phyloP scores from a whole-genome alignment of 64 coral and sea anemone species.

The Stylophora pistillata region DNA sequence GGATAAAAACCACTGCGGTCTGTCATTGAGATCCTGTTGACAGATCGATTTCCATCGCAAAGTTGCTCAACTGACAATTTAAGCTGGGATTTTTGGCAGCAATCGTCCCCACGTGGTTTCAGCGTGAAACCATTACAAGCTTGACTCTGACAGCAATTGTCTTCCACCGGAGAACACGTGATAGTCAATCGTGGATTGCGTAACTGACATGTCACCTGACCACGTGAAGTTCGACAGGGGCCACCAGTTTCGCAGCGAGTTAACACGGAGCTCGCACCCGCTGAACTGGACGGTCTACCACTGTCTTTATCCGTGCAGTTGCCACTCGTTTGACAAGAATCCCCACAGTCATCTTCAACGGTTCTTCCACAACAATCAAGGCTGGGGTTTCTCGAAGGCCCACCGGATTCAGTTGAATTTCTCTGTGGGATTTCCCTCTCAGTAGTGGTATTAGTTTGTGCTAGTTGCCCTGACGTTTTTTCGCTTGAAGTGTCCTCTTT shows the following conservation, averaged over 20 bases:
- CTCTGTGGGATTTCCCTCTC: neutral
- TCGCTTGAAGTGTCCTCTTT: neutral
- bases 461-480: neutral
- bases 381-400: neutral
- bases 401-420: neutral
- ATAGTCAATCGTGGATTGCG: neutral
- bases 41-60: neutral
- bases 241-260: neutral
- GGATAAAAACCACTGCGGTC: slow-evolving; percentile 30
- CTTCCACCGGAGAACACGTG: neutral
- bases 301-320: neutral
- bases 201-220: neutral
- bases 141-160: neutral
- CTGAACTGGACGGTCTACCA: neutral
- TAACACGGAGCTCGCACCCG: neutral
- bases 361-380: neutral
- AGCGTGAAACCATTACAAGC: neutral
- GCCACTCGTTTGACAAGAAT: neutral
- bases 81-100: neutral
- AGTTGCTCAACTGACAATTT: neutral
- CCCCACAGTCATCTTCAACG: neutral
- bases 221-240: neutral
- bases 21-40: slow-evolving; percentile 19
- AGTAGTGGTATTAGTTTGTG: neutral
- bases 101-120: neutral